Conservation (phyloP, 2,888 invertebrate genomes). For the Zhuqinia jingwanae region DNA sequence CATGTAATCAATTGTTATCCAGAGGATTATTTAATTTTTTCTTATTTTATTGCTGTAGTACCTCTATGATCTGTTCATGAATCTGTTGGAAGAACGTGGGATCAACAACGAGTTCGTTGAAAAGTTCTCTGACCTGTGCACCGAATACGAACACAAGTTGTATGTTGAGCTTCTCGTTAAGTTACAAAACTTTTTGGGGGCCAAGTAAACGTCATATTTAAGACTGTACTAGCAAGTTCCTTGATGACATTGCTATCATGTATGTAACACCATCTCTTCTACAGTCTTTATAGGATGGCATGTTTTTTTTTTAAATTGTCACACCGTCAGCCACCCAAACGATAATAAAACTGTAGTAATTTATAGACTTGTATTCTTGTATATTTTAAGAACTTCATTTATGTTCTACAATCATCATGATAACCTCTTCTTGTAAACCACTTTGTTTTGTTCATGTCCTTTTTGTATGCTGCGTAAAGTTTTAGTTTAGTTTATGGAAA, state of each 20-base stretch:
- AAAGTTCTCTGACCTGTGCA: conserved; percentile 92
- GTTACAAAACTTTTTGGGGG: conserved; percentile 89
- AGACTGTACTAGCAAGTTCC: background rate
- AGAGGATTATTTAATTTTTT: background rate
- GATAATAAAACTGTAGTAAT: conserved; percentile 20
- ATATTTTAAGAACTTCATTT: conserved; percentile 28
- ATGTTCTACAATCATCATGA: background rate
- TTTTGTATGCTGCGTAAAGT: conserved; percentile 8
- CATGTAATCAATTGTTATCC: background rate
- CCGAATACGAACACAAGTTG: conserved; percentile 94
- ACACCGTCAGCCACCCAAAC: background rate
- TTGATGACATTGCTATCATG: background rate
- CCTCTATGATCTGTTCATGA: conserved; percentile 96
- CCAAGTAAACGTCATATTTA: conserved; percentile 27
- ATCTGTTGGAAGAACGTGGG: conserved; percentile 97
- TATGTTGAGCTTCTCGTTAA: conserved; percentile 94
- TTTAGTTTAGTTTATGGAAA: background rate
- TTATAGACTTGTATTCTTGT: conserved; percentile 42
- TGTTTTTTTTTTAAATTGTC: background rate
- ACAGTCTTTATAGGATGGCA: conserved; percentile 3
- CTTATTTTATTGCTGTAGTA: conserved; percentile 84
- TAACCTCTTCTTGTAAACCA: background rate
- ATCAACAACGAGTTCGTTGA: conserved; percentile 95
- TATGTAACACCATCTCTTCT: background rate
- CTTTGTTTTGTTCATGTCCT: conserved; percentile 31